phyloP scores from a whole-genome alignment of 2,113 vertebrate genomes.

The Indri indri region DNA sequence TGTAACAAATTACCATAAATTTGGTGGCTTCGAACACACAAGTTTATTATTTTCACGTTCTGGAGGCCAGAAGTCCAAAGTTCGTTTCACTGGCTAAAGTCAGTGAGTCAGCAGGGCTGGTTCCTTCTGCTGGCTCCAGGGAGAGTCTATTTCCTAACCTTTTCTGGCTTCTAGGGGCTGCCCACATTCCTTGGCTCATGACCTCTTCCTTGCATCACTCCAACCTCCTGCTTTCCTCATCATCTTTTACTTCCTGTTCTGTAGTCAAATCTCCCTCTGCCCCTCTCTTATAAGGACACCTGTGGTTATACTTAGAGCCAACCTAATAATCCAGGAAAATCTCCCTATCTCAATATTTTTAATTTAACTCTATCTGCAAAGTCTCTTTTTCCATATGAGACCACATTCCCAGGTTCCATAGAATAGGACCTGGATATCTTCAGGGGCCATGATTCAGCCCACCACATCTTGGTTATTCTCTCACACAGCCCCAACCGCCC shows the following conservation, averaged over 20 bases:
- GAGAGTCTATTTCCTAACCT: too few species aligned
- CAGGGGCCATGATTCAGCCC: not conserved
- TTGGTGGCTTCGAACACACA: not conserved
- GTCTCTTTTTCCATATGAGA: not conserved
- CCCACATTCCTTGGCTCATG: not conserved
- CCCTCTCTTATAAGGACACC: not conserved
- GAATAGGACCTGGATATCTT: not conserved
- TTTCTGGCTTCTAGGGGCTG: accelerated
- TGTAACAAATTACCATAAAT: too few species aligned
- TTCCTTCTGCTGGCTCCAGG: not conserved
- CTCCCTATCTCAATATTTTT: not conserved
- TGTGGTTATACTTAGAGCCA: not conserved
- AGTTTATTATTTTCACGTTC: not conserved
- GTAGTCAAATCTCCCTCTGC: not conserved
- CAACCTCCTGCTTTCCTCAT: not conserved
- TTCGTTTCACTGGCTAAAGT: too few species aligned
- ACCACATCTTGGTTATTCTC: not conserved
- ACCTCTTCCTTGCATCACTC: not conserved
- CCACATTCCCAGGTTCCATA: not conserved
- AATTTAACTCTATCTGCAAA: not conserved
- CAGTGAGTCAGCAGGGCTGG: not conserved
- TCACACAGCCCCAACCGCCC: not conserved
- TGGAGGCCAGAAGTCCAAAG: not conserved
- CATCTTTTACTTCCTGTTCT: not conserved
- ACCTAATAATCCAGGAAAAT: too few species aligned